Conservation (phyloP, 2,888 invertebrate genomes). For the Synanthedon andrenaeformis region DNA sequence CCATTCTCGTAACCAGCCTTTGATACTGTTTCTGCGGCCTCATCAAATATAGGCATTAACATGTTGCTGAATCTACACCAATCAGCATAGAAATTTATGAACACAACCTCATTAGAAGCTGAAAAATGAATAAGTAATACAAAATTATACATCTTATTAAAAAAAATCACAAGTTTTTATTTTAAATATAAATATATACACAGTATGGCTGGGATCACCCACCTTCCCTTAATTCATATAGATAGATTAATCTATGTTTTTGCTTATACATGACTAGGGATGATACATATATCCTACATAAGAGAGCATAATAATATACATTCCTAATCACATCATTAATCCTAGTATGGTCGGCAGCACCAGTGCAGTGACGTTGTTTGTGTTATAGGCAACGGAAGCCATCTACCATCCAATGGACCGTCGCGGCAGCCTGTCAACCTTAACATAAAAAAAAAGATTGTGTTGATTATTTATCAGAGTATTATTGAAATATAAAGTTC, state of each 20-base stretch:
- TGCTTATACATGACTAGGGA: too few relatives aligned
- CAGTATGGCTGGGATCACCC: too few relatives aligned
- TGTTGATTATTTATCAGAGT: not conserved
- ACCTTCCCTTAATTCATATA: too few relatives aligned
- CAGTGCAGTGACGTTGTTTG: too few relatives aligned
- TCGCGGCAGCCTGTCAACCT: not conserved
- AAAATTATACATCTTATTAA: not conserved
- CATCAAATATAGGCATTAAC: conserved; percentile 96
- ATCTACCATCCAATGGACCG: too few relatives aligned
- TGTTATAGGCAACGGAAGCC: too few relatives aligned
- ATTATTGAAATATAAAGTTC: not conserved
- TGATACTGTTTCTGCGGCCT: conserved; percentile 89
- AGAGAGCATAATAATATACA: too few relatives aligned
- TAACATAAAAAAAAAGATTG: not conserved
- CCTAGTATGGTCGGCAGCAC: too few relatives aligned
- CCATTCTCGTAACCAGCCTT: conserved; percentile 84
- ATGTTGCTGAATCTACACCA: conserved; percentile 99
- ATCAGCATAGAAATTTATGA: conserved; percentile 99
- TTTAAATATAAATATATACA: not conserved
- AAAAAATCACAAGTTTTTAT: not conserved
- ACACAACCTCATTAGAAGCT: conserved; percentile 96
- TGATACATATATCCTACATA: too few relatives aligned
- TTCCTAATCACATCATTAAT: too few relatives aligned
- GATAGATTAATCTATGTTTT: too few relatives aligned
- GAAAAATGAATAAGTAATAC: conserved; percentile 47